Base-by-base conservation (phyloP, 2,797 vertebrate species). In the Triplophysa yarkandensis region DNA sequence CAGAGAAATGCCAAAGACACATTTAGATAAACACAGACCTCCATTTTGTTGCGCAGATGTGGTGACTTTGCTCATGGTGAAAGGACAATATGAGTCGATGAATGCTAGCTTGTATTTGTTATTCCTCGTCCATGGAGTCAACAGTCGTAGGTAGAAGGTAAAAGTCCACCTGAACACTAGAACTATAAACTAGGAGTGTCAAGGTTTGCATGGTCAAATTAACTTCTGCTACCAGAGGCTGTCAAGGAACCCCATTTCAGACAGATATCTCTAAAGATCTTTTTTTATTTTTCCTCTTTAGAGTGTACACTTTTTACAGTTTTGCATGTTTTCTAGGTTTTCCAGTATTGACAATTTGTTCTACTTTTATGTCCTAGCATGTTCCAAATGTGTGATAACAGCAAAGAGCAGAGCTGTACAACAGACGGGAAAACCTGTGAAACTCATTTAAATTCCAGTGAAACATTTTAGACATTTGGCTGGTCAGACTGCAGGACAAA, bases 21-120 rank as follows among this genome's bases (percentile, higher is more conserved):
- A 77, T 52, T 73, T 9, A 75, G 46, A 66, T 21, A 68, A 39
- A 83, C 71, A 78, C 84, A 76, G 71, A 80, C 82, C 83, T 79
- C 67, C 41, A 8, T 3, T 48, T 60, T n/a, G 50, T 71, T 66
- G 36, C 58, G 58, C 57, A 3, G 79, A 68, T 66, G 44, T 71
- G 61, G 73, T 23, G 50, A 23, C 76, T 71, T 79, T 50, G 41
- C 74, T 83, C 76, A 83, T 82, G 71, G 41, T 76, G 46, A 70
- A 76, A 66, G 28, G 66, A 71, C 55, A 66, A 71, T 72, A 25
- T 61, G 41, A 60, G 55, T 36, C 50, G 10, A 69, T 25, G 25
- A 54, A 52, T 4, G 2, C 1, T 17, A 50, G n/a, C 1, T 32
- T 44, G 10, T 64, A 10, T 66, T 57, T 34, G n/a, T 28, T 21